Conservation (phyloP, 2,113 vertebrate genomes). For the Plestiodon gilberti region DNA sequence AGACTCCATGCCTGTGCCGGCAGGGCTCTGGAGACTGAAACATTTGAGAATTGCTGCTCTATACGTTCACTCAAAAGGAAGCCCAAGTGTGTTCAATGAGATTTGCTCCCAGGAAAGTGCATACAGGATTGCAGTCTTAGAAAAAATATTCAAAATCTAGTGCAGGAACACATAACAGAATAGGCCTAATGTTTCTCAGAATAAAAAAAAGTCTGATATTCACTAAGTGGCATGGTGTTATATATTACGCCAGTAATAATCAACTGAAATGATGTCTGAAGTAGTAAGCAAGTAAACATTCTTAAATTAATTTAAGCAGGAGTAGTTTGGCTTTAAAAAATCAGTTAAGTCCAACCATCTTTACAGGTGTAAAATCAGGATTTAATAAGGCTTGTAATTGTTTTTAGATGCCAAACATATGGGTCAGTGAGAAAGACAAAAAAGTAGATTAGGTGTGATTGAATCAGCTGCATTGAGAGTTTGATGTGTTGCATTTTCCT, state of each 20-base stretch:
- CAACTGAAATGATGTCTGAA: neutral
- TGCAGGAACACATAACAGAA: neutral
- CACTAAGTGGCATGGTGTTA: neutral
- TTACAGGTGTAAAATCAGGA: constrained; percentile 38
- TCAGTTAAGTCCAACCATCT: constrained; percentile 29
- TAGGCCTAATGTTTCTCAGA: constrained; percentile 15
- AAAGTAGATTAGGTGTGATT: constrained; percentile 44
- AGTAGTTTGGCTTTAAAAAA: constrained; percentile 26
- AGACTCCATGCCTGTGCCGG: too few relatives aligned
- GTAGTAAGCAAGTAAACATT: constrained; percentile 42
- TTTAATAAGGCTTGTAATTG: constrained; percentile 64
- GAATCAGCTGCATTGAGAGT: constrained; percentile 36
- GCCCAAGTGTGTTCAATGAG: too few relatives aligned
- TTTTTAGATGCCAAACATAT: constrained; percentile 55
- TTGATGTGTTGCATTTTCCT: constrained; percentile 42
- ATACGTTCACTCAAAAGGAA: too few relatives aligned
- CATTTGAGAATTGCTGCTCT: too few relatives aligned
- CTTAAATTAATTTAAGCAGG: constrained; percentile 46
- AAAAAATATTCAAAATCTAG: neutral
- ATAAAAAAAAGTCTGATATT: constrained; percentile 11
- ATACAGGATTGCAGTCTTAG: neutral
- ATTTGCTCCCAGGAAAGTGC: too few relatives aligned
- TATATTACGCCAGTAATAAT: neutral
- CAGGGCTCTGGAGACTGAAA: too few relatives aligned
- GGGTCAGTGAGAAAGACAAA: constrained; percentile 40